These are phyloP conservation scores for Thunnus thynnus DNA, from an alignment of 2,113 vertebrate species.

Conservation along the genomic window DNA sequence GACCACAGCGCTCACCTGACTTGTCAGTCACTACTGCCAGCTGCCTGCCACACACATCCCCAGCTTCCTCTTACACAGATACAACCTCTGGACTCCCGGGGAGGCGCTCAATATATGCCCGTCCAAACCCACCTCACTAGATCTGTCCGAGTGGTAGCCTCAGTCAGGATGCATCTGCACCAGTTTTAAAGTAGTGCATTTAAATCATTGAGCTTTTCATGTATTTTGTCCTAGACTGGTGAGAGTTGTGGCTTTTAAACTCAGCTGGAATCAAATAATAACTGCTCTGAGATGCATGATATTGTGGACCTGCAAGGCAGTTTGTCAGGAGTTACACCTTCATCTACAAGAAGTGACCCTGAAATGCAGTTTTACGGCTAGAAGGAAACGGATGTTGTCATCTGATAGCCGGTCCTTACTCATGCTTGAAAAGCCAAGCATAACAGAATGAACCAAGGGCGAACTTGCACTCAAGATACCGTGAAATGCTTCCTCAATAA, in stretches of 20 bases:
- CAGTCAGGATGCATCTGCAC: background rate
- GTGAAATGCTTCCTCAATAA: conserved; percentile 27
- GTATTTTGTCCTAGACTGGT: background rate
- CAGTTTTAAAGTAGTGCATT: background rate
- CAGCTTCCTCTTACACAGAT: background rate
- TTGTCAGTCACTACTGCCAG: conserved; percentile 59
- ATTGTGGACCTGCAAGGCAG: background rate
- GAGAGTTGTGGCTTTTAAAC: background rate
- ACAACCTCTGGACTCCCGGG: background rate
- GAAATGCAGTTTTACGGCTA: conserved; percentile 19
- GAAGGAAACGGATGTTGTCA: conserved; percentile 29
- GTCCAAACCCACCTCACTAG: background rate
- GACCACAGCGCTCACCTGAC: conserved; percentile 65
- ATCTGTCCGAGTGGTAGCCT: background rate
- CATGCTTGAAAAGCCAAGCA: conserved; percentile 24
- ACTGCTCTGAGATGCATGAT: background rate
- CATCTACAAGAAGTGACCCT: conserved; percentile 22
- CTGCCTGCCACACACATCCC: conserved; percentile 22
- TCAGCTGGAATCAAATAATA: background rate
- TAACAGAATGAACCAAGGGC: conserved; percentile 36
- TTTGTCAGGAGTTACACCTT: conserved; percentile 17
- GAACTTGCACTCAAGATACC: conserved; percentile 15
- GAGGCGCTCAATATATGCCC: background rate
- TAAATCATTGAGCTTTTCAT: background rate
- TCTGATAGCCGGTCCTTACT: conserved; percentile 22